Conservation (phyloP, 2,113 vertebrate genomes). For the Smithornis capensis region DNA sequence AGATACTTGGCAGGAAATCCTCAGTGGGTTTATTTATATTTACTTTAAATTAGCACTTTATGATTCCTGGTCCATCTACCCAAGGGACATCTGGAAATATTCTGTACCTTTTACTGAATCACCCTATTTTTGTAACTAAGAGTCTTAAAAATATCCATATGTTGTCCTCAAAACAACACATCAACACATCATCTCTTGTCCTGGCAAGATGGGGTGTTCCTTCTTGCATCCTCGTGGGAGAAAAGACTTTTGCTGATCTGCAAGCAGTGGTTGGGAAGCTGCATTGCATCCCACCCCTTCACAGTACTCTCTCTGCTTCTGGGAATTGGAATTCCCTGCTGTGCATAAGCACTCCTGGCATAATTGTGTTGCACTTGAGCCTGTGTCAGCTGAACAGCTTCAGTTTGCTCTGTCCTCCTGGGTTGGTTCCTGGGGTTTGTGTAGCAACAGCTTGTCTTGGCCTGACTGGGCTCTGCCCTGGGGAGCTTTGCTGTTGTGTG, state of each 20-base stretch:
- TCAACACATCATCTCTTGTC: background rate
- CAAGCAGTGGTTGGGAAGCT: background rate
- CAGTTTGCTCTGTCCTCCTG: background rate
- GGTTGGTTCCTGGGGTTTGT: background rate
- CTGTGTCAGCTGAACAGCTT: background rate
- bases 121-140: background rate
- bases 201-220: background rate
- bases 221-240: background rate
- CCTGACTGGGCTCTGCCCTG: background rate
- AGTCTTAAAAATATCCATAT: background rate
- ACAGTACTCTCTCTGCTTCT: background rate
- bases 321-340: background rate
- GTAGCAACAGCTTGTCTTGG: background rate
- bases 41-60: background rate
- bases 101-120: background rate
- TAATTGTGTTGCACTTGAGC: background rate
- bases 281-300: background rate
- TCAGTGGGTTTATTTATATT: background rate
- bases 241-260: background rate
- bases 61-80: background rate
- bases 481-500: background rate
- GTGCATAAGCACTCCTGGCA: background rate
- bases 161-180: background rate
- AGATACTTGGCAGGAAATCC: background rate
- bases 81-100: background rate